A percentile compares a stretch with the other conserved stretches of the same genome.
Evolutionary conservation across 1,140 invertebrate genomes (phyloP).

Genomic region (Mycetomoellerius zeteki): DNA sequence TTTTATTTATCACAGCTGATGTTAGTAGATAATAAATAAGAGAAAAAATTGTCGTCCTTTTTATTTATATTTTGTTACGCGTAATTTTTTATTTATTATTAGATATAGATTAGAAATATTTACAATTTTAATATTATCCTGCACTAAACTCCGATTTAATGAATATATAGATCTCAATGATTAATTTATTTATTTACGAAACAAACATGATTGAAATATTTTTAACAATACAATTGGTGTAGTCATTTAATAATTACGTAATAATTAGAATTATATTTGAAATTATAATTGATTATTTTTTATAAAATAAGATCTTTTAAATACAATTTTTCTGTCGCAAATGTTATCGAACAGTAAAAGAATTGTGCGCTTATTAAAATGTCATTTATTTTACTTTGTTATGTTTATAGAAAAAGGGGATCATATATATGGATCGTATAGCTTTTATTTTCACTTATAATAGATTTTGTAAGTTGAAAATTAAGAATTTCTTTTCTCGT

Average conservation of each 20-base stretch:
- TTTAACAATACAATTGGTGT: neutral
- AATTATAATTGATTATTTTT: constrained; percentile 9
- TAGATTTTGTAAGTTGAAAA: neutral
- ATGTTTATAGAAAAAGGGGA: neutral
- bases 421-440: neutral
- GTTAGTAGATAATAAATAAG: neutral
- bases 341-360: neutral
- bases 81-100: neutral
- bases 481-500: neutral
- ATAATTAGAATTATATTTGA: too few relatives aligned
- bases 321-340: neutral
- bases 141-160: neutral
- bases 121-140: constrained; percentile 4
- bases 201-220: neutral
- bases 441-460: neutral
- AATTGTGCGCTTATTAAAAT: neutral
- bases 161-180: neutral
- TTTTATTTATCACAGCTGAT: neutral
- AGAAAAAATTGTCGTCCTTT: neutral
- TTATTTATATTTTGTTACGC: neutral
- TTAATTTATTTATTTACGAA: constrained; percentile 7
- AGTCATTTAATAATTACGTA: neutral
- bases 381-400: neutral
- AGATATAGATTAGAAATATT: neutral
- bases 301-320: neutral